phyloP scores from a whole-genome alignment of 2,797 vertebrate genomes.

The Graptemys geographica region DNA sequence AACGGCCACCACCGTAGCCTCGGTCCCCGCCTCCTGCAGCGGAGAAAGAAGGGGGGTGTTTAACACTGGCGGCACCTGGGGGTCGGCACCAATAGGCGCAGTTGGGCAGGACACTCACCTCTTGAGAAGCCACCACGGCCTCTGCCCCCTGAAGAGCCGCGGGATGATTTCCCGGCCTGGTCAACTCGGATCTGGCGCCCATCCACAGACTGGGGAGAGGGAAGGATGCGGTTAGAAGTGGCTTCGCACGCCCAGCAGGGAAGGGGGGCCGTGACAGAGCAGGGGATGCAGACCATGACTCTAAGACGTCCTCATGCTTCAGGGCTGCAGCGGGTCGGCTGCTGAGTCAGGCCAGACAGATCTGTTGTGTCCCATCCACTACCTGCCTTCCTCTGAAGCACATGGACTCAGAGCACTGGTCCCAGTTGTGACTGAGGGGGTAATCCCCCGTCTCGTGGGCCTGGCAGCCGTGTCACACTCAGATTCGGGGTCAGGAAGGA shows the following conservation, averaged over 20 bases:
- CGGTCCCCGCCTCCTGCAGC: conserved; percentile 72
- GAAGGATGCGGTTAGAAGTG: neutral
- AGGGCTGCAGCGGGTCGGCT: neutral
- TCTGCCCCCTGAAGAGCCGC: conserved; percentile 78
- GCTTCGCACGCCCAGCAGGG: neutral
- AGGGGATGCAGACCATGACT: neutral
- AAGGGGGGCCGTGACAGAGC: neutral
- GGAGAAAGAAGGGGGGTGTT: neutral
- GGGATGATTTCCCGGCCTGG: conserved; percentile 88
- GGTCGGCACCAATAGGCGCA: rapidly evolving
- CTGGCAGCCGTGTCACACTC: too few relatives aligned
- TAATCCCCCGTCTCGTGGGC: too few relatives aligned
- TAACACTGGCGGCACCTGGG: neutral
- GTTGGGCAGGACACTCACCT: conserved; percentile 37
- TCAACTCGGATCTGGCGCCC: conserved; percentile 90
- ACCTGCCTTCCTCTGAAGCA: too few relatives aligned
- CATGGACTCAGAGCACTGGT: too few relatives aligned
- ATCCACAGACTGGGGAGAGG: conserved; percentile 84
- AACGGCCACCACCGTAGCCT: conserved; percentile 70
- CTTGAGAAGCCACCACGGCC: conserved; percentile 64
- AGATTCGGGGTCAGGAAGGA: too few relatives aligned
- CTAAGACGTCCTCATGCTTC: too few relatives aligned
- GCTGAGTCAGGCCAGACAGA: neutral
- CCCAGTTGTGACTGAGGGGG: too few relatives aligned
- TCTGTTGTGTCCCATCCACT: too few relatives aligned